Evolutionary conservation across 1,140 invertebrate genomes (phyloP), one percentile per base, ranked within the genome.

Genomic region (Tenebrio molitor): DNA sequence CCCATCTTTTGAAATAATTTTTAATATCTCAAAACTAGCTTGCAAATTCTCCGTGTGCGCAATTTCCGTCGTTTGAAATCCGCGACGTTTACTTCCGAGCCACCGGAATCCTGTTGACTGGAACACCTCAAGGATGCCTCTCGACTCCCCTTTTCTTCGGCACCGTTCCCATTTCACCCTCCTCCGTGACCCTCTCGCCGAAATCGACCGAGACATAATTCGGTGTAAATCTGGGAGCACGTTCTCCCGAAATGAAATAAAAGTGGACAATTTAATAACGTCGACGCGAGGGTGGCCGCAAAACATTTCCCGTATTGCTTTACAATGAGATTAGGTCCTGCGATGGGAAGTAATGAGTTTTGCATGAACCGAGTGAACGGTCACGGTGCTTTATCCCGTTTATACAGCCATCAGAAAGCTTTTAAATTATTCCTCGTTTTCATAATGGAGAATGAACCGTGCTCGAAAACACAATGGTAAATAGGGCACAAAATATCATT

Each of bases 301-400:
- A 58, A 58, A 58, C 50, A 25, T 58, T 58, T 58, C 23, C 23
- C 50, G 50, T 58, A 58, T 58, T 58, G 50, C 50, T 58, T 58
- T 58, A 58, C 50, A 58, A 58, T 58, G 50, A 58, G 50, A 58
- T 58, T 58, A 58, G 29, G 50, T 23, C 2, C n/a, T 12, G 50
- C 21, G 21, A 58, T 58, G 50, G 23, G 23, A 29, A 58, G 50
- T 58, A 58, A 58, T 58, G 50, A 58, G 50, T 58, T 58, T 58
- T 58, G 50, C 50, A 58, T 58, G 23, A 58, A 58, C 23, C 23
- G 50, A 58, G 21, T 58, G 50, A 58, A 58, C 50, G 50, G 50
- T 58, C 50, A 58, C 50, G 50, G 50, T 58, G 50, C 50, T 58
- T 58, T 58, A 58, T 58, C 50, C 50, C 50, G 50, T 58, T 58